Percentiles rank a stretch among this genome's conserved stretches.
Conservation (phyloP, 1,140 invertebrate genomes). For the Sycophila sp. region DNA sequence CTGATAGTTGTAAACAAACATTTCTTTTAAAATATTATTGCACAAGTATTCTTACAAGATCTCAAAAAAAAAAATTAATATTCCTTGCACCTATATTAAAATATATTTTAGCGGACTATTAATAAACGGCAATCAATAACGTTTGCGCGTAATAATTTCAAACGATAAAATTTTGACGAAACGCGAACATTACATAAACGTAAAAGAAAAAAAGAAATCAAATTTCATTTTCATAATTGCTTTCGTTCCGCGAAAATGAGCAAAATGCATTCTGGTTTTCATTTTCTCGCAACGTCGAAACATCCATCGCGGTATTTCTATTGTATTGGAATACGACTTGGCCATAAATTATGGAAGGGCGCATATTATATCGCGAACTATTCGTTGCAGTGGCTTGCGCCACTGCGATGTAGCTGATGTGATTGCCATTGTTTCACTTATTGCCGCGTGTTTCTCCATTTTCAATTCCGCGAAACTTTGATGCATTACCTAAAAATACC, state of each 20-base stretch:
- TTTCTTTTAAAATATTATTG: too few species aligned
- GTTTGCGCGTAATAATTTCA: too few species aligned
- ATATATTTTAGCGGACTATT: too few species aligned
- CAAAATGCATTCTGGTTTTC: conserved; percentile 12
- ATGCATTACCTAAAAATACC: conserved; percentile 19
- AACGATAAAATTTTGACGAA: too few species aligned
- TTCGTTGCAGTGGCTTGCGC: conserved; percentile 15
- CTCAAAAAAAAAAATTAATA: too few species aligned
- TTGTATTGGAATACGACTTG: conserved; percentile 39
- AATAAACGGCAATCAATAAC: too few species aligned
- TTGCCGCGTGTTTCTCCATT: neutral
- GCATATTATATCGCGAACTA: conserved; percentile 44
- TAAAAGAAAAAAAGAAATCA: neutral
- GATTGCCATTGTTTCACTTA: conserved; percentile 28
- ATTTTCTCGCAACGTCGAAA: conserved; percentile 16
- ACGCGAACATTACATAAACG: too few species aligned
- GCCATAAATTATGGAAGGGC: conserved; percentile 41
- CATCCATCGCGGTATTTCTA: conserved; percentile 20
- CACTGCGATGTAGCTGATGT: conserved; percentile 26
- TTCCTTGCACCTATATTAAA: too few species aligned
- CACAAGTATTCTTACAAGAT: too few species aligned
- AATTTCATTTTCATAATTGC: conserved; percentile 7
- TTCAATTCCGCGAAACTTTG: neutral
- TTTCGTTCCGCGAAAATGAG: neutral
- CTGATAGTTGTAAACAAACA: too few species aligned